Base-by-base conservation (phyloP, 2,888 invertebrate species). In the Steromphala cineraria region DNA sequence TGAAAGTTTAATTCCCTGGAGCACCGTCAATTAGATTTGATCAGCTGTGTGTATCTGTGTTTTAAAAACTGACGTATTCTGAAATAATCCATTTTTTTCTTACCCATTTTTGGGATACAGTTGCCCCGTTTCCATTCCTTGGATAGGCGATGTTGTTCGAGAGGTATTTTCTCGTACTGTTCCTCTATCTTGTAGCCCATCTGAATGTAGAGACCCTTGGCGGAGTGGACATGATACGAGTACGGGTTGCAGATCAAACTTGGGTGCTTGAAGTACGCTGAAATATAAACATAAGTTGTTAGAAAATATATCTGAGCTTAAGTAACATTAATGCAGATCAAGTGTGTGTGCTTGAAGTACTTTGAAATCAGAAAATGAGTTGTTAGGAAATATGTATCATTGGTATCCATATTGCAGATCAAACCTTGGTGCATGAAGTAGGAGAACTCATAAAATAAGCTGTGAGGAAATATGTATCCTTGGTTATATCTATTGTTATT, bases 221-320 rank as follows among this genome's bases (percentile, higher is more conserved):
- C 90, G 28, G 88, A 83, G 46, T 84, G 86, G 21, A 86, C 88
- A 55, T 88, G 86, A 7, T 85, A 78, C 10, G 87, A 85, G 77
- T 86, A 84, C 1, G 91, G 91, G 82, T 87, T 90, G 82, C 91
- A 91, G 75, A 91, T 88, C 53, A 90, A 83, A 55, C 87, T 84
- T 0, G 91, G 91, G 82, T 91, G 91, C 79, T 91, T 90, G 86
- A 91, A 91, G 82, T 91, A 91, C 5, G 90, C 91, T 91, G 87
- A 82, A 87, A 85, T 28, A 75, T 56, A 67, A 78, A 76, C 17
- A 67, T 21, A 74, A 67, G 28, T 17, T 77, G 28, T 62, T 78
- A 62, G 31, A 3, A 46, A 15, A 76, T 28, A 10, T 56, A 1
- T 56, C n/a, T n/a, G n/a, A 56, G 7, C 21, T 10, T 46, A 1